Base-by-base conservation (phyloP, 2,797 vertebrate genomes). In the Phoeniculus purpureus region DNA sequence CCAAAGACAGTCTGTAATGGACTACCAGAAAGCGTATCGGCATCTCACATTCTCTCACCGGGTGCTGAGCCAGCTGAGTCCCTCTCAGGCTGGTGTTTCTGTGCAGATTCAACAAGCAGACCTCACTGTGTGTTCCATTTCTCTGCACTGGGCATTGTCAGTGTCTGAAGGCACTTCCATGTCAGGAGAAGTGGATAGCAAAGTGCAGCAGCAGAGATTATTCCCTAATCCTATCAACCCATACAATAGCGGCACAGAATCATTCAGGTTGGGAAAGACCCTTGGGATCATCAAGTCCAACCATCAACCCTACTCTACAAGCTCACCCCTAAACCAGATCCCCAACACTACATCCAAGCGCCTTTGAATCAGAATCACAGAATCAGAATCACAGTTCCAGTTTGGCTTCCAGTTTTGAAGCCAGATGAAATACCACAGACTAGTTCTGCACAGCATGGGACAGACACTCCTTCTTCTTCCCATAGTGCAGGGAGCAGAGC, bases 71-170 rank as follows among this genome's bases (percentile, higher is more conserved):
- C 27, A 23, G 18, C 45, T 26, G 52, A 64, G 11, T 50, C 23
- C 12, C 59, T n/a, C 48, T 64, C 19, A 12, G 29, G 40, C 18
- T 81, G 68, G 17, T 17, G 31, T 80, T 93, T 90, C 11, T 2
- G 15, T 48, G 58, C 26, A 19, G 40, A 80, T 74, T 82, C 81
- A 82, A 34, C 85, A 77, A 91, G 61, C 12, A 82, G 13, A 80
- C 52, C 12, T 6, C 58, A 50, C 71, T 34, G 45, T 18, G 82
- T 87, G 92, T 94, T 90, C 80, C 55, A 78, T 81, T 92, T 85
- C 58, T 85, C 59, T 79, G 18, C 32, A 34, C 43, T 59, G 32
- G n/a, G 18, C n/a, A 77, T 13, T 16, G 13, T 68, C 61, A 74
- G 19, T 89, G 82, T 89, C 20, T 29, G 29, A 83, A 83, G 55